A percentile compares a stretch with the other conserved stretches of the same genome.
These are phyloP conservation scores for Xiphorhynchus erythropygius DNA, from an alignment of 2,797 vertebrate genomes.

Conservation along the genomic window DNA sequence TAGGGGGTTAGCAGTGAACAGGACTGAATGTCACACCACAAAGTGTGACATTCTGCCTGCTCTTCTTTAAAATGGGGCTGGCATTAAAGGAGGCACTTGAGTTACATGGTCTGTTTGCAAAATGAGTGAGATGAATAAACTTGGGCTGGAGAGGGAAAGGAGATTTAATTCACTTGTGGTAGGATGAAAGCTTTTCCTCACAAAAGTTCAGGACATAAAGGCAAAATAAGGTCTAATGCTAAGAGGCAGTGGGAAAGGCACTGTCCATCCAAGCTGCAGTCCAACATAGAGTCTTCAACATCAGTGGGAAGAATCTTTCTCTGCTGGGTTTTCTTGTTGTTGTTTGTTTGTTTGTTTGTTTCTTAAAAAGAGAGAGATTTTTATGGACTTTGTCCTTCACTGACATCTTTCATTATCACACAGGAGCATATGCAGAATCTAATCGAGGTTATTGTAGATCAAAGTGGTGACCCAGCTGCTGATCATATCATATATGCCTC, in stretches of 20 bases:
- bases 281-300: background rate
- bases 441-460: background rate
- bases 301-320: background rate
- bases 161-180: background rate
- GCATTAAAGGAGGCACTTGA: background rate
- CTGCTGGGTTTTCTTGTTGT: background rate
- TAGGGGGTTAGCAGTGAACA: background rate
- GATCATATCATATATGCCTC: accelerated
- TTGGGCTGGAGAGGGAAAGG: background rate
- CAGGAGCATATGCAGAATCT: background rate
- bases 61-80: background rate
- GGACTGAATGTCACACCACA: background rate
- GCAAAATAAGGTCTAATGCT: background rate
- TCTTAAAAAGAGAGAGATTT: background rate
- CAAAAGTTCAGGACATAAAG: background rate
- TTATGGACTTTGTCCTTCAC: background rate
- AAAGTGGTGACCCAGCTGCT: background rate
- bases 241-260: background rate
- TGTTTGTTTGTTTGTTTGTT: background rate
- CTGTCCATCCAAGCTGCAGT: background rate
- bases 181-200: background rate
- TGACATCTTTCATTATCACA: background rate
- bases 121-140: background rate
- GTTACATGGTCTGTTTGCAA: background rate
- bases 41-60: background rate